Evolutionary conservation across 2,113 vertebrate genomes (phyloP).

Genomic region (Balaeniceps rex): DNA sequence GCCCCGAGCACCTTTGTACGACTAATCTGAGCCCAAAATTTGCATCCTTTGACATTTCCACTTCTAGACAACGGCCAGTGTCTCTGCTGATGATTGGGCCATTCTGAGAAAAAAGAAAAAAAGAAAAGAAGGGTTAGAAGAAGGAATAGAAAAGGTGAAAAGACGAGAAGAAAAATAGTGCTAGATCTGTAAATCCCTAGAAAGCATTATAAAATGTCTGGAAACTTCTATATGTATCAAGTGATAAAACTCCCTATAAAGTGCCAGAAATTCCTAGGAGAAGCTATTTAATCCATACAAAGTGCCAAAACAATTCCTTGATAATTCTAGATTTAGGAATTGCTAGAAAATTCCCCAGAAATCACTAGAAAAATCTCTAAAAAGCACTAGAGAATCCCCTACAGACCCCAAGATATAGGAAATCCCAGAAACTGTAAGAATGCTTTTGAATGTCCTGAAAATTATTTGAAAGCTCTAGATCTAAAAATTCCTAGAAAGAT

Average conservation of each 20-base stretch:
- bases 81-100: constrained; percentile 96
- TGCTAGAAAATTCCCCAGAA: background rate
- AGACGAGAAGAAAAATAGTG: background rate
- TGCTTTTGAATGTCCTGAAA: background rate
- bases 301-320: background rate
- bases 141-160: background rate
- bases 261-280: background rate
- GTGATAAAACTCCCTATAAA: background rate
- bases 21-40: constrained; percentile 94
- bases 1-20: constrained; percentile 94
- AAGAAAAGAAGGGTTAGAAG: background rate
- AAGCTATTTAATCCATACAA: background rate
- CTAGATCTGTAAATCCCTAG: background rate
- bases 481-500: background rate
- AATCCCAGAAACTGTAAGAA: background rate
- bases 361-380: background rate
- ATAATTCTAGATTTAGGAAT: background rate
- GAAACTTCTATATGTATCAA: background rate
- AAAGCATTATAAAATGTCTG: background rate
- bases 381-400: background rate
- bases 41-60: constrained; percentile 96
- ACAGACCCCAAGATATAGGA: background rate
- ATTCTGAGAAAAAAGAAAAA: constrained; percentile 69
- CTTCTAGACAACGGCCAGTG: constrained; percentile 94
- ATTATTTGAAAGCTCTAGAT: background rate